Percentiles rank a stretch among this genome's conserved stretches.
Evolutionary conservation across 2,888 invertebrate genomes (phyloP).

Genomic region (Pollenia amentaria): DNA sequence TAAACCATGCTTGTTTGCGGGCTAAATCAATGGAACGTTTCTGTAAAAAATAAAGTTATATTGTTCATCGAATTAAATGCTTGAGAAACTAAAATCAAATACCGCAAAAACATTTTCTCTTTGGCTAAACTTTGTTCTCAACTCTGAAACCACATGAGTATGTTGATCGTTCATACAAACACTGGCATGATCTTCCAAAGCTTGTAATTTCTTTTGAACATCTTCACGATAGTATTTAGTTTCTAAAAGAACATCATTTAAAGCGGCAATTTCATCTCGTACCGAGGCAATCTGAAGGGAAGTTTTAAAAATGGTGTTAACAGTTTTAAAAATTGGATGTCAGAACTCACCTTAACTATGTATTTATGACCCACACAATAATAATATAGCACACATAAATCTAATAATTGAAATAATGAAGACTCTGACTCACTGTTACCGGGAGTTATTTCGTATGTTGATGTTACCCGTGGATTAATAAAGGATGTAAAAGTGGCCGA

Average conservation of each 20-base stretch:
- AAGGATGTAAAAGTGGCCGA: slow-evolving; percentile 79
- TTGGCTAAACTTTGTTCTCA: slow-evolving; percentile 82
- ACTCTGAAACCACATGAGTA: slow-evolving; percentile 81
- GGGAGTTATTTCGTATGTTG: slow-evolving; percentile 75
- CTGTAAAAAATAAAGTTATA: slow-evolving; percentile 74
- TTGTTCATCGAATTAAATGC: background rate
- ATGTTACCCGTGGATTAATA: slow-evolving; percentile 77
- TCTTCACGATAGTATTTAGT: slow-evolving; percentile 83
- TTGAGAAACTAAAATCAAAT: slow-evolving; percentile 17
- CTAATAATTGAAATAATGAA: slow-evolving; percentile 82
- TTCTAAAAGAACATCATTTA: slow-evolving; percentile 83
- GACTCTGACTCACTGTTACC: slow-evolving; percentile 79
- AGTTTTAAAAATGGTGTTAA: background rate
- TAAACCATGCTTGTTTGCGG: slow-evolving; percentile 88
- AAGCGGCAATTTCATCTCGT: slow-evolving; percentile 83
- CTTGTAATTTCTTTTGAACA: slow-evolving; percentile 80
- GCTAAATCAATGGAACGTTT: slow-evolving; percentile 86
- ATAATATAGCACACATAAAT: slow-evolving; percentile 83
- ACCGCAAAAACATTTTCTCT: slow-evolving; percentile 84
- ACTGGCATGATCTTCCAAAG: slow-evolving; percentile 80
- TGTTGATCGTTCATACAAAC: slow-evolving; percentile 81
- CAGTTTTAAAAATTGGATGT: background rate
- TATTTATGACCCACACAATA: slow-evolving; percentile 84
- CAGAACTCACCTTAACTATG: slow-evolving; percentile 80
- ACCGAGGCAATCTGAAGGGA: slow-evolving; percentile 80